Evolutionary conservation across 2,888 invertebrate species (phyloP).

Genomic region (Cantharis flavilabris): DNA sequence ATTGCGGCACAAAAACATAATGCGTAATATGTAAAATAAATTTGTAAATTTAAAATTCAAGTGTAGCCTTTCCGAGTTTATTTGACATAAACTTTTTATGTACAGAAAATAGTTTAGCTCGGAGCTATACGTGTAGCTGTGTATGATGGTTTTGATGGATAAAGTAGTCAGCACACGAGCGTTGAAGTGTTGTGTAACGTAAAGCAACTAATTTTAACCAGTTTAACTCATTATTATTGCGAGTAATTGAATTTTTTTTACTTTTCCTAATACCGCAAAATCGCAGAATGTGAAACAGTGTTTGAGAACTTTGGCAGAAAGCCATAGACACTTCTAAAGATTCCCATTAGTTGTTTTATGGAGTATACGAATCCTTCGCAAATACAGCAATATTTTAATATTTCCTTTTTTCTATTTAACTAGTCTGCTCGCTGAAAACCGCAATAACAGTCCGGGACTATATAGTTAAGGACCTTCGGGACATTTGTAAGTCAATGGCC

Average conservation of each 20-base stretch:
- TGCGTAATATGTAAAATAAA: not conserved
- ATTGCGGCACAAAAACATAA: not conserved
- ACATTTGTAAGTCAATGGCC: not conserved
- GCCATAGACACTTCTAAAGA: not conserved
- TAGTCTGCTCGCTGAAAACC: not conserved
- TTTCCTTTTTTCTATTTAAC: not conserved
- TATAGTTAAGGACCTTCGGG: too few species aligned
- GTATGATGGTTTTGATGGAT: not conserved
- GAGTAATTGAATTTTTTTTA: not conserved
- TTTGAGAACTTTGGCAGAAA: not conserved
- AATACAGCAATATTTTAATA: not conserved
- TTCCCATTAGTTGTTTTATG: not conserved
- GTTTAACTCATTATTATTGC: not conserved
- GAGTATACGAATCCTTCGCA: not conserved
- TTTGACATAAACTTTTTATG: not conserved
- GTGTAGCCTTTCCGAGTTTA: not conserved
- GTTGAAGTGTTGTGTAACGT: not conserved
- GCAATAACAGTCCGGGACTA: too few species aligned
- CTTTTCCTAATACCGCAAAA: not conserved
- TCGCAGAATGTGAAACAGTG: not conserved
- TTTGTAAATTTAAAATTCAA: not conserved
- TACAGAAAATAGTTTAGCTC: not conserved
- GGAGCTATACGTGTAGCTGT: not conserved
- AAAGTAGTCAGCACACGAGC: not conserved
- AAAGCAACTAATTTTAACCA: not conserved